Conservation (phyloP, 1,140 invertebrate genomes). For the Drosophila serrata region DNA sequence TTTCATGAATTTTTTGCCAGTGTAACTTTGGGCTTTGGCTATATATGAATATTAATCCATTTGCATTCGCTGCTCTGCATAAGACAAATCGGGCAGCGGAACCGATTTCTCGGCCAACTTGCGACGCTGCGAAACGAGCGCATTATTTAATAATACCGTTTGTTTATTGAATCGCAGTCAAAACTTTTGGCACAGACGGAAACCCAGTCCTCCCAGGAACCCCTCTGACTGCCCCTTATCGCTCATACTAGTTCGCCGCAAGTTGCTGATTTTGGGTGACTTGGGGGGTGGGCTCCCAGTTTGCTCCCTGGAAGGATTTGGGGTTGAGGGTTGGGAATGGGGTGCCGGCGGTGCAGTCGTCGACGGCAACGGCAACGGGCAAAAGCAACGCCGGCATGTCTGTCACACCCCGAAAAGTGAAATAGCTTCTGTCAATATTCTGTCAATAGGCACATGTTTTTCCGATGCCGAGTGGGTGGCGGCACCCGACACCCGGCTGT, state of each 20-base stretch:
- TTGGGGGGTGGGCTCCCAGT: background rate
- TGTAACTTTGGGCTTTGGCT: slow-evolving; percentile 47
- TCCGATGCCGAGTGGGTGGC: slow-evolving; percentile 53
- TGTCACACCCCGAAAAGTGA: slow-evolving; percentile 76
- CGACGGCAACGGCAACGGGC: slow-evolving; percentile 34
- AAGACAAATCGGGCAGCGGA: slow-evolving; percentile 51
- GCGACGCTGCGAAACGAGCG: slow-evolving; percentile 56
- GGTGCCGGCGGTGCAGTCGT: slow-evolving; percentile 31
- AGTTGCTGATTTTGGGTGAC: slow-evolving; percentile 45
- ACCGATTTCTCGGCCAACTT: slow-evolving; percentile 35
- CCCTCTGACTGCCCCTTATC: slow-evolving; percentile 1
- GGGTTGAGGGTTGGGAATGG: background rate
- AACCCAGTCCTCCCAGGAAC: slow-evolving; percentile 49
- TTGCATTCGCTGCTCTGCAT: slow-evolving; percentile 50
- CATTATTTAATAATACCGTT: slow-evolving; percentile 84
- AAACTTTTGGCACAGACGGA: slow-evolving; percentile 81
- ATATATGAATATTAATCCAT: slow-evolving; percentile 64
- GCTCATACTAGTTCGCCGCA: slow-evolving; percentile 54
- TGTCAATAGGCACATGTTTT: slow-evolving; percentile 82
- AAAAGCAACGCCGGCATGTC: slow-evolving; percentile 61
- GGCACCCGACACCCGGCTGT: background rate
- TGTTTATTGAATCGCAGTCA: slow-evolving; percentile 83
- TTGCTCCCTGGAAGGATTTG: background rate
- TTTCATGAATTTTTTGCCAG: slow-evolving; percentile 1
- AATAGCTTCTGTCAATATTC: slow-evolving; percentile 85